Evolutionary conservation across 2,888 invertebrate species (phyloP).

Genomic region (Coelopa pilipes): DNA sequence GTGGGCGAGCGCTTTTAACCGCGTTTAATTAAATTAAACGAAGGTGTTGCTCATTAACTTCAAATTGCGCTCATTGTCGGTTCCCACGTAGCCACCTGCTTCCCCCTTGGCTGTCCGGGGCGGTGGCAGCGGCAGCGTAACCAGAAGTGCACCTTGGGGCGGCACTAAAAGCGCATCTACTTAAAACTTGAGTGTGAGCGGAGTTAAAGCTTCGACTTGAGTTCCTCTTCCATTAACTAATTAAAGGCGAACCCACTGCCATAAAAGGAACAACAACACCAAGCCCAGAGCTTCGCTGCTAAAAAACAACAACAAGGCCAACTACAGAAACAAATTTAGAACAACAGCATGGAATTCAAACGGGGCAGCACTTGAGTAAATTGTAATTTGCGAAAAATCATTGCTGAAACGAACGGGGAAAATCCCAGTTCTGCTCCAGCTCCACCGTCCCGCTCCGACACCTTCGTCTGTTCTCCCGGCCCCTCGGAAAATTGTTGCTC

Average conservation of each 20-base stretch:
- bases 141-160: too few species aligned
- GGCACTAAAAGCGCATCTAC: conserved; percentile 22
- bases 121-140: background rate
- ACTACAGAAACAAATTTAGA: background rate
- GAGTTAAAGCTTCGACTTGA: conserved; percentile 6
- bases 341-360: background rate
- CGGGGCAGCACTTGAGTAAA: conserved; percentile 13
- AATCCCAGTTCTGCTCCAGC: background rate
- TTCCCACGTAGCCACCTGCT: background rate
- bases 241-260: conserved; percentile 28
- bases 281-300: background rate
- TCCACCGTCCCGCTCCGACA: too few species aligned
- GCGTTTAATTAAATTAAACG: conserved; percentile 26
- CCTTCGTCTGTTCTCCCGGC: too few species aligned
- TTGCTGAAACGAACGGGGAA: background rate
- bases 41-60: conserved; percentile 28
- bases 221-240: conserved; percentile 32
- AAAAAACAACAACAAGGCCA: background rate
- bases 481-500: too few species aligned
- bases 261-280: conserved; percentile 3
- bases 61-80: conserved; percentile 4
- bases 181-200: conserved; percentile 24
- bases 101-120: background rate
- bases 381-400: conserved; percentile 4
- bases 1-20: background rate